Conservation (phyloP, 2,113 vertebrate genomes). For the Argyrosomus japonicus region DNA sequence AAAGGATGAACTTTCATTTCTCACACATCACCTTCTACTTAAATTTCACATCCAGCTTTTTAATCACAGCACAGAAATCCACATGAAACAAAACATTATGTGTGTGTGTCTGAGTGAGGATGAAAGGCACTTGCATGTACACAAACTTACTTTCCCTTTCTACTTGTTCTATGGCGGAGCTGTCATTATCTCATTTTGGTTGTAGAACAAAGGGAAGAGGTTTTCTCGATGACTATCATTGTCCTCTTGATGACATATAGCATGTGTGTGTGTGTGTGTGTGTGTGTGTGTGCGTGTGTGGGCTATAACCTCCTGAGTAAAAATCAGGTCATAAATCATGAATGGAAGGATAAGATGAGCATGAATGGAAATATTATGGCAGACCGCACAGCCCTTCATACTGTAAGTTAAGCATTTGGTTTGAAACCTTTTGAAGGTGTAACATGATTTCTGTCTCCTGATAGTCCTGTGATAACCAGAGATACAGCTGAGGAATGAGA, state of each 20-base stretch:
- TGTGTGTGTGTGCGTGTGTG: constrained; percentile 51
- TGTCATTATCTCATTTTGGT: constrained; percentile 78
- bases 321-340: constrained; percentile 59
- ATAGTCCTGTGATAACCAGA: constrained; percentile 54
- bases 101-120: constrained; percentile 35
- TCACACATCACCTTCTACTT: constrained; percentile 67
- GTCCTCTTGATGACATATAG: constrained; percentile 64
- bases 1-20: constrained; percentile 52
- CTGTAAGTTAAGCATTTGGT: constrained; percentile 45
- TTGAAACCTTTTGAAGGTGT: constrained; percentile 66
- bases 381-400: constrained; percentile 34
- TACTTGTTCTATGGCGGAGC: constrained; percentile 39
- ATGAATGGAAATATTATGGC: constrained; percentile 57
- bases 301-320: constrained; percentile 50
- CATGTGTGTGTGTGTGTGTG: constrained; percentile 52
- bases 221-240: constrained; percentile 73
- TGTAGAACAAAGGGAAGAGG: constrained; percentile 70
- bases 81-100: constrained; percentile 72
- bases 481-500: constrained; percentile 47
- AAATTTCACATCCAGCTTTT: constrained; percentile 69
- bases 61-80: constrained; percentile 64
- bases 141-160: constrained; percentile 59
- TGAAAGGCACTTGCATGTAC: constrained; percentile 48
- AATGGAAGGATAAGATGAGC: constrained; percentile 44
- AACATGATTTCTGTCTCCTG: constrained; percentile 56